Base-by-base conservation (phyloP, 1,140 invertebrate species). In the Drosophila sulfurigaster region DNA sequence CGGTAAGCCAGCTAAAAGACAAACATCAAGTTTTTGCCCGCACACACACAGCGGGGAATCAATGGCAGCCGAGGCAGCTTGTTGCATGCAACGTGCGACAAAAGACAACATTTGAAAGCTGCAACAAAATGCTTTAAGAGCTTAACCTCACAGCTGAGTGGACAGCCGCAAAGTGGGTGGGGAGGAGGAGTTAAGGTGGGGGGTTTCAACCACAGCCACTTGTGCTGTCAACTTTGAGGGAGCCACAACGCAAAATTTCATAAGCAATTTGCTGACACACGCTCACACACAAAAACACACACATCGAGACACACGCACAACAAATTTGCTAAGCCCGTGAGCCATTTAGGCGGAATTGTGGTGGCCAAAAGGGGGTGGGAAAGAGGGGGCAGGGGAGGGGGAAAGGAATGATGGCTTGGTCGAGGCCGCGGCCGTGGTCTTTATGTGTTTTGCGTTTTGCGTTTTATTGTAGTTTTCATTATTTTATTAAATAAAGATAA, bases 401-500 rank as follows among this genome's bases (percentile, higher is more conserved):
- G 11, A 11, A 11, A 11, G 38, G 38, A n/a, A 41, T 11, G 38
- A 10, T 11, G 41, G 3, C 11, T n/a, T 13, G 11, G n/a, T 13
- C 41, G 11, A 4, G 41, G 52, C 32, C 43, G 38, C 41, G 52
- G 35, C 45, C 15, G 45, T 52, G 25, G 65, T 35, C 60, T 78
- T 79, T 79, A 75, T 82, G 65, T 58, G 78, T 69, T 51, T 62
- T 59, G 59, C 48, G 76, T 79, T 48, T 57, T 59, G 59, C 52
- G 76, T 79, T 49, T 73, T 68, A 75, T 74, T 79, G 69, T 73
- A 71, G 83, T 82, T 81, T 83, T 83, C 78, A 85, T 85, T 79
- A 85, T 79, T 81, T 85, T 89, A 89, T 85, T 89, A 90, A 81
- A 85, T 79, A 77, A 80, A 90, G 81, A 89, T 81, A 89, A 89